Base-by-base conservation (phyloP, 2,888 invertebrate species). In the Schizotus pectinicornis region DNA sequence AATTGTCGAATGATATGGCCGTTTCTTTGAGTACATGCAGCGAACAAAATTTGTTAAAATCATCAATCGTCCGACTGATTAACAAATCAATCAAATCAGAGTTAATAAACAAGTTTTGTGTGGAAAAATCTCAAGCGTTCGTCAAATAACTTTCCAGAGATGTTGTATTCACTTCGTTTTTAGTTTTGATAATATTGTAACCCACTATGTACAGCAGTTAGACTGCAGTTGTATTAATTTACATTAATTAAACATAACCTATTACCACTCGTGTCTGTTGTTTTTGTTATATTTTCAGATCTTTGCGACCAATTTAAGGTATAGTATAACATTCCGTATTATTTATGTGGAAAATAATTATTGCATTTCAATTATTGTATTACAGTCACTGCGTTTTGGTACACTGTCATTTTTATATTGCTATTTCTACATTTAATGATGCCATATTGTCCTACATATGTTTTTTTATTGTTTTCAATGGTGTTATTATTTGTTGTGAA, bases 261-360 rank as follows among this genome's bases (percentile, higher is more conserved):
- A 68, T 63, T 65, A 68, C 63, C 65, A 63, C 67, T 64, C 68
- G 67, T 67, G 68, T 68, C 67, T 72, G 69, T 71, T 71, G 65
- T 70, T 71, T 72, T 65, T 70, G 63, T 67, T 70, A 57, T 67
- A 64, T 70, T 70, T 68, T 58, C 67, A 69, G 69, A 60, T 67
- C 51, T 41, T 49, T 31, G 12, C 6, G 39, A 39, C 60, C 61
- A 47, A 39, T 36, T n/a, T 11, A 59, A 64, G 66, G 66, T 63
- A 64, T n/a, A 46, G 64, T 67, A 67, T 64, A n/a, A n/a, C n/a
- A 35, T 39, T 3, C 22, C 22, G 22, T n/a, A n/a, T 22, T 22
- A 2, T 35, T 50, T 33, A 48, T 8, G 41, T 31, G 36, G 22
- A 22, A 22, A 22, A 22, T 22, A 3, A 22, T 22, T 22, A 22